Evolutionary conservation across 2,797 vertebrate genomes (phyloP), one percentile per base, ranked within the genome.

Genomic region (Rousettus madagascariensis): DNA sequence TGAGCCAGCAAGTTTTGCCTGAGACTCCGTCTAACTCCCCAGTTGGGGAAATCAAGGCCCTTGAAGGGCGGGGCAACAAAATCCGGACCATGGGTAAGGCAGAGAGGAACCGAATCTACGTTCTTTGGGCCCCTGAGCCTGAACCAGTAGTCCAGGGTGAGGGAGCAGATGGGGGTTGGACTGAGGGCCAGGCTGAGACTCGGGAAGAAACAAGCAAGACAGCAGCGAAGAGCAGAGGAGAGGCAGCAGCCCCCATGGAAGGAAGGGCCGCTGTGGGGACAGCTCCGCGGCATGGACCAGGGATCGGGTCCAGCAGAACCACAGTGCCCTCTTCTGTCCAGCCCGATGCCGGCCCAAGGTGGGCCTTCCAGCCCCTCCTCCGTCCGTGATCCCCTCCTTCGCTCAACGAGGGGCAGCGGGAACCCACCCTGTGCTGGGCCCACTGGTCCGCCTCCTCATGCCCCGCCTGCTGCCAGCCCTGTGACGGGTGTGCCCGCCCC

Each of bases 251-350:
- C 28, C 75, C 43, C 46, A 65, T 8, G 59, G 75, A 61, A 72
- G 59, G 4, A 63, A 59, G 61, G 33, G 9, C 38, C 57, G 0
- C 26, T 8, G 17, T 4, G 22, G n/a, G 59, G 12, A 28, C 74
- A 43, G 1, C 22, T 15, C 6, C 0, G 2, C 30, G 4, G 24
- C 38, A 57, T 10, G n/a, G 46, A 3, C 43, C 79, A 22, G 43
- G 26, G 33, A 8, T 12, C 22, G 53, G 82, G 3, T 94, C 49
- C 30, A 10, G 61, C 30, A 65, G 82, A 17, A 30, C 95, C 93
- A 33, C 28, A 46, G 36, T 22, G 12, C 95, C 96, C 95, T 93
- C 97, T 96, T 74, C 91, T 85, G 96, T 87, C 78, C 36, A 22
- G 22, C 33, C 6, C 8, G 8, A 49, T 24, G 68, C 7, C 7